Conservation (phyloP, 2,113 vertebrate species). For the Tiliqua scincoides region DNA sequence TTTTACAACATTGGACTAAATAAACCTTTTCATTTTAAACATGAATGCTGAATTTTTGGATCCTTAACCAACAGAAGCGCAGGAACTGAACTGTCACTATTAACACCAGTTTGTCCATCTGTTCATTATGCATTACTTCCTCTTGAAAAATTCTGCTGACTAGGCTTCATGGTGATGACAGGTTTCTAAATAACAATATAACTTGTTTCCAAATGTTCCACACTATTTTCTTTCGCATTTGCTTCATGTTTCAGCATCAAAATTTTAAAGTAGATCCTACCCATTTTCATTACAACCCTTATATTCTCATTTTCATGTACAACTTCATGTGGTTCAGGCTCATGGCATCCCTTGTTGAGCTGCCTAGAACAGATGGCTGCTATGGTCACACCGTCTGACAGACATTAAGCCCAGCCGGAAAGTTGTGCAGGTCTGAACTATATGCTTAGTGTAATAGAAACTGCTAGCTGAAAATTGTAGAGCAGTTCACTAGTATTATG, state of each 20-base stretch:
- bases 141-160: constrained; percentile 25
- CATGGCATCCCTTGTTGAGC: too few species aligned
- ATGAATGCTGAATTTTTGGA: not conserved
- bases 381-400: not conserved
- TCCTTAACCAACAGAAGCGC: not conserved
- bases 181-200: constrained; percentile 26
- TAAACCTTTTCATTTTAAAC: not conserved
- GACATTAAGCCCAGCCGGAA: not conserved
- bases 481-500: not conserved
- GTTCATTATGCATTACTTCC: constrained; percentile 58
- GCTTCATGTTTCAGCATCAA: not conserved
- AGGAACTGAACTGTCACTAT: not conserved
- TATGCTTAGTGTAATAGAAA: fast-evolving
- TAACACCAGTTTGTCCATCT: constrained; percentile 43
- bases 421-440: not conserved
- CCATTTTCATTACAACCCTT: not conserved
- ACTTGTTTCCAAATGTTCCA: constrained; percentile 7
- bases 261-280: not conserved
- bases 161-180: constrained; percentile 37
- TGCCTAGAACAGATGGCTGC: not conserved
- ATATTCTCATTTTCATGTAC: not conserved
- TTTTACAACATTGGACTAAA: not conserved
- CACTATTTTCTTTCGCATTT: not conserved
- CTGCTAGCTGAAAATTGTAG: not conserved
- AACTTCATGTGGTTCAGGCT: not conserved